These are phyloP conservation scores for Atopsyche davidsoni DNA, from an alignment of 1,140 invertebrate species.

Conservation along the genomic window DNA sequence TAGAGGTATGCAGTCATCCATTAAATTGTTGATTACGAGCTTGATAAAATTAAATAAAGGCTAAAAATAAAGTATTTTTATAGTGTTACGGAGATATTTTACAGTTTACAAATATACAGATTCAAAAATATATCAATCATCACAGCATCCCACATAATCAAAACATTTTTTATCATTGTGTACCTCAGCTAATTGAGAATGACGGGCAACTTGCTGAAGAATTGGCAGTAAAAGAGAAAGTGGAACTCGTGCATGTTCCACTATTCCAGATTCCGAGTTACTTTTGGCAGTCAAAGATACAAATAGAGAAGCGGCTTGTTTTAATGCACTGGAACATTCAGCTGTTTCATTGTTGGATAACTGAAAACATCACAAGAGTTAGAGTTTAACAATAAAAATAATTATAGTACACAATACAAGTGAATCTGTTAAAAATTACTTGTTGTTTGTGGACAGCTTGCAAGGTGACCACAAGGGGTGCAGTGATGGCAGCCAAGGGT, in stretches of 20 bases:
- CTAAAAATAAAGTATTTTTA: conserved; percentile 19
- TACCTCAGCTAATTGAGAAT: conserved; percentile 16
- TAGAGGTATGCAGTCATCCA: conserved; percentile 27
- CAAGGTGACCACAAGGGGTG: conserved; percentile 16
- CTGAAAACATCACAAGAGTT: conserved; percentile 10
- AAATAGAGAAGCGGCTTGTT: conserved; percentile 18
- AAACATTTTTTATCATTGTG: neutral
- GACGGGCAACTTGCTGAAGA: conserved; percentile 3
- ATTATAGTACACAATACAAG: neutral
- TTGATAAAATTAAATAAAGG: conserved; percentile 26
- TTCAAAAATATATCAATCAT: neutral
- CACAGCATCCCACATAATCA: neutral
- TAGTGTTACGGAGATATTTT: neutral
- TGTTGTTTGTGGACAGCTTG: conserved; percentile 19
- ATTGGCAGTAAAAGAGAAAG: conserved; percentile 20
- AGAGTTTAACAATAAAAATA: neutral
- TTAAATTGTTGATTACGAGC: conserved; percentile 22
- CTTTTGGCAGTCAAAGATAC: neutral
- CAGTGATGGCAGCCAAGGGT: conserved; percentile 12
- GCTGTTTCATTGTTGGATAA: conserved; percentile 14
- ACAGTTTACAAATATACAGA: neutral
- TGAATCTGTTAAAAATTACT: conserved; percentile 2
- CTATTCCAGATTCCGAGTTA: neutral
- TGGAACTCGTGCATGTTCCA: conserved; percentile 17
- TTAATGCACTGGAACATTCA: conserved; percentile 19